phyloP scores from a whole-genome alignment of 2,113 vertebrate species.

The Calonectris borealis region DNA sequence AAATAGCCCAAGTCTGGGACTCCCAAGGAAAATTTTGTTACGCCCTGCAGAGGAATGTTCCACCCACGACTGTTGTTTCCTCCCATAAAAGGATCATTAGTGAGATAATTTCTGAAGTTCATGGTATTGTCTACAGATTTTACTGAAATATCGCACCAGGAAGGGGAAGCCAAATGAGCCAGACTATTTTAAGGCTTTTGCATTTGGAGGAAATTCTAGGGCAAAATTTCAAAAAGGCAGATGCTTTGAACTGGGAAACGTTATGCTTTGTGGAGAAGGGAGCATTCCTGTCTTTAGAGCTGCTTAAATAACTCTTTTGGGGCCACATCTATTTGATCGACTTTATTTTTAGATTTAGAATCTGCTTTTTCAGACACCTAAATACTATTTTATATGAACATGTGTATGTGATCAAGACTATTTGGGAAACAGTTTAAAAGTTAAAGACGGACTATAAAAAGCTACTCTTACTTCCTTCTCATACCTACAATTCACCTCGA shows the following conservation, averaged over 20 bases:
- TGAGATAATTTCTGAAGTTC: constrained; percentile 40
- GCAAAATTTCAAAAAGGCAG: constrained; percentile 48
- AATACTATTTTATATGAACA: neutral
- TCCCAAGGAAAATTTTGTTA: constrained; percentile 47
- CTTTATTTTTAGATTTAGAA: constrained; percentile 39
- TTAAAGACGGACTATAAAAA: neutral
- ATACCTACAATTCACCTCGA: neutral
- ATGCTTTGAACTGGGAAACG: constrained; percentile 42
- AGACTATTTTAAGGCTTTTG: constrained; percentile 50
- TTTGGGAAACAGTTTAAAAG: neutral
- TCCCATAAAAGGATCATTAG: constrained; percentile 40
- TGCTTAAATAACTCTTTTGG: constrained; percentile 15
- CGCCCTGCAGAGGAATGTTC: constrained; percentile 64
- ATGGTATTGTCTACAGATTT: constrained; percentile 12
- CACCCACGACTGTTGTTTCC: constrained; percentile 41
- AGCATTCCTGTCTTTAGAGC: constrained; percentile 5
- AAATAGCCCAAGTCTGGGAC: constrained; percentile 49
- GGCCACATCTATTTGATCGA: neutral
- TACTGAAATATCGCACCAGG: constrained; percentile 35
- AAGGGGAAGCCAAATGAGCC: constrained; percentile 40
- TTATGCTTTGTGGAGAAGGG: neutral
- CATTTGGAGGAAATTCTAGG: constrained; percentile 59
- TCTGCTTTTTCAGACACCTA: constrained; percentile 30
- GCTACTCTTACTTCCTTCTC: neutral
- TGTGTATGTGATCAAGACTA: neutral